Evolutionary conservation across 2,888 invertebrate species (phyloP), one percentile per base, ranked within the genome.

Genomic region (Microlaimidae sp.): DNA sequence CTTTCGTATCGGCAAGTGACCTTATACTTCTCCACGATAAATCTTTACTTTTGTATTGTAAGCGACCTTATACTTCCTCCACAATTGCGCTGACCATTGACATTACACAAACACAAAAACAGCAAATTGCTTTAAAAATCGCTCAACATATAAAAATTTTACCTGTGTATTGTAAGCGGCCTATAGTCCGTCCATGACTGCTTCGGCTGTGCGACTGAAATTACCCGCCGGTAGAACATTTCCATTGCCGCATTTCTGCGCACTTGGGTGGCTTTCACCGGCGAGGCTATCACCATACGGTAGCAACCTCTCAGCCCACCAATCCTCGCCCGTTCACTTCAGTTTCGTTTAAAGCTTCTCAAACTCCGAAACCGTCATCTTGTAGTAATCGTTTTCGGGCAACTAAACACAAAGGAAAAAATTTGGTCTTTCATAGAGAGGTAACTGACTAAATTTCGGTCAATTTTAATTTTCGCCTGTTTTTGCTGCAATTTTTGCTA

Each of bases 361-460:
- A 83, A 0, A 95, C 92, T 0, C 95, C 95, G 63, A 88, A 87
- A 0, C 82, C 82, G 69, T 97, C 95, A 63, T 97, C 95, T 52
- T 78, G 77, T 1, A 88, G 66, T 23, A 86, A 71, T 43, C 88
- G 77, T 52, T 95, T n/a, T n/a, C 78, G 66, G 95, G 93, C 1
- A 89, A 62, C 82, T 81, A 60, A 28, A 70, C 13, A 38, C 13
- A 38, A n/a, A 38, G 38, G 38, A 13, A 38, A n/a, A 38, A 10
- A 38, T 10, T 13, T 38, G 10, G 38, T n/a, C n/a, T n/a, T n/a
- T n/a, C n/a, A n/a, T n/a, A n/a, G n/a, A n/a, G n/a, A n/a, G n/a
- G n/a, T n/a, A n/a, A n/a, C n/a, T n/a, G n/a, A n/a, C n/a, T n/a
- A n/a, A n/a, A n/a, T n/a, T n/a, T n/a, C n/a, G n/a, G n/a, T n/a